Conservation (phyloP, 2,888 invertebrate genomes). For the Mantis religiosa region DNA sequence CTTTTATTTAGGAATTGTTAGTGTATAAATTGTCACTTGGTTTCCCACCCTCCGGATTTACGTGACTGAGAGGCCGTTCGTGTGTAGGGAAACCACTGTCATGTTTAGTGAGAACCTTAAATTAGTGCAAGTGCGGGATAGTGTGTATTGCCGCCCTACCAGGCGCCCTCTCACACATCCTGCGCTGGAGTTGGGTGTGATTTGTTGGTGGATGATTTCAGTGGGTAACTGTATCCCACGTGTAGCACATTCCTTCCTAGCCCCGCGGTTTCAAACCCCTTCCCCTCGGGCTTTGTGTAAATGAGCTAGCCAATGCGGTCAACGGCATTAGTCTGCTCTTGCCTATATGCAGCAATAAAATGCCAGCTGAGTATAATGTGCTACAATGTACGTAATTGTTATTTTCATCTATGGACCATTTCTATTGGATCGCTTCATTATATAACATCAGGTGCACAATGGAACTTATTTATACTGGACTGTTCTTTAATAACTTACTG, state of each 20-base stretch:
- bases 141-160: not conserved
- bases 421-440: too few species aligned
- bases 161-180: too few species aligned
- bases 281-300: not conserved
- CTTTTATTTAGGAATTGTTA: not conserved
- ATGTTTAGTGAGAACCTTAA: slow-evolving; percentile 7
- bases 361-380: too few species aligned
- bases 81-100: not conserved
- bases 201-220: not conserved
- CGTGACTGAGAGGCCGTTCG: not conserved
- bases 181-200: not conserved
- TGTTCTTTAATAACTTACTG: too few species aligned
- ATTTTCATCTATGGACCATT: too few species aligned
- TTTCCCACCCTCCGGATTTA: not conserved
- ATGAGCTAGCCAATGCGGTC: not conserved
- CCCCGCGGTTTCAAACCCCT: not conserved
- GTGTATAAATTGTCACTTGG: not conserved
- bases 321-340: not conserved
- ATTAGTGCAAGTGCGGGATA: not conserved
- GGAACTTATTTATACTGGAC: too few species aligned
- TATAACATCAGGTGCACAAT: too few species aligned
- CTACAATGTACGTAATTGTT: too few species aligned
- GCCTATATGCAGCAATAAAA: not conserved
- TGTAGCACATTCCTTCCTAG: not conserved
- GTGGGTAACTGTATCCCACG: not conserved